Evolutionary conservation across 2,888 invertebrate genomes (phyloP).

Genomic region (Hyles lineata): DNA sequence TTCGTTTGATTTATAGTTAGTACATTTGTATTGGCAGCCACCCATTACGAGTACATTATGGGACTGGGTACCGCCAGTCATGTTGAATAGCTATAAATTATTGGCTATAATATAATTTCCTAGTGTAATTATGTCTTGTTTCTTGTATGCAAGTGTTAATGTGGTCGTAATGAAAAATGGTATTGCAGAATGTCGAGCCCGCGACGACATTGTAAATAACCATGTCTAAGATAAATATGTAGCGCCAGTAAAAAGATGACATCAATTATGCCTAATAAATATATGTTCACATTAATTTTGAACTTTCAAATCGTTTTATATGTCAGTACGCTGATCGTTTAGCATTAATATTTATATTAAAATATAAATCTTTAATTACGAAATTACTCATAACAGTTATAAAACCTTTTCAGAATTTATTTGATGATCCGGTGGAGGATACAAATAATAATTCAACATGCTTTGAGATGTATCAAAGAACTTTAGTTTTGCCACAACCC

Average conservation of each 20-base stretch:
- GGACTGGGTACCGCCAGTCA: slow-evolving; percentile 50
- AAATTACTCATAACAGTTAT: neutral
- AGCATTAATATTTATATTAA: neutral
- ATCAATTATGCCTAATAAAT: slow-evolving; percentile 1
- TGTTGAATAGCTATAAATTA: slow-evolving; percentile 46
- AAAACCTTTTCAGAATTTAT: neutral
- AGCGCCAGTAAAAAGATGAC: neutral
- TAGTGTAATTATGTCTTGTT: slow-evolving; percentile 9
- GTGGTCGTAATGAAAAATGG: slow-evolving; percentile 13
- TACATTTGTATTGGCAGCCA: slow-evolving; percentile 67
- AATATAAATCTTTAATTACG: neutral
- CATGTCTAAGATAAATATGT: neutral
- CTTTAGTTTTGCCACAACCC: too few species aligned
- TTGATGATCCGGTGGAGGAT: too few species aligned
- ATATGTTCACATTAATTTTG: slow-evolving; percentile 1
- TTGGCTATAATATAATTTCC: slow-evolving; percentile 44
- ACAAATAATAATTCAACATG: too few species aligned
- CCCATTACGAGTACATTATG: slow-evolving; percentile 57
- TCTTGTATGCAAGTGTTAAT: slow-evolving; percentile 20
- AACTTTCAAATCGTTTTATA: slow-evolving; percentile 6
- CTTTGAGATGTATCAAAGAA: too few species aligned
- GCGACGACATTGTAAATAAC: neutral
- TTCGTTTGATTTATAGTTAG: slow-evolving; percentile 68
- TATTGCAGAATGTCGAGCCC: neutral
- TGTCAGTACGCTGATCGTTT: neutral